Conservation (phyloP, 2,888 invertebrate genomes). For the Drosophila stalkeri region DNA sequence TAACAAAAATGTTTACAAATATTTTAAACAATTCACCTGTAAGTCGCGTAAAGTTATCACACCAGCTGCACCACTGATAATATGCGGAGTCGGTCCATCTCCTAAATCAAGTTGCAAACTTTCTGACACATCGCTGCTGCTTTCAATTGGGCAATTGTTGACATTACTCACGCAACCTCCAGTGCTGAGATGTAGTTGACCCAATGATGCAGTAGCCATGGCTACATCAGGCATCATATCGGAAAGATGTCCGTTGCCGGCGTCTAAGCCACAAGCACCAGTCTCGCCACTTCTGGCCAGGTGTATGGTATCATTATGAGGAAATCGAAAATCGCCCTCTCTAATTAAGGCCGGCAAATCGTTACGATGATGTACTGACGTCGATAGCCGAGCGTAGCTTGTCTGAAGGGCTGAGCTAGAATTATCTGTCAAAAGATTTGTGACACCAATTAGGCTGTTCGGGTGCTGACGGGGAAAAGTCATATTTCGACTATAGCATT, state of each 20-base stretch:
- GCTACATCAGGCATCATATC: slow-evolving; percentile 97
- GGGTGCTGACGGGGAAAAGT: slow-evolving; percentile 87
- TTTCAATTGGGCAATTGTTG: slow-evolving; percentile 49
- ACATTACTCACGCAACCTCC: slow-evolving; percentile 38
- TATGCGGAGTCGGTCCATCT: slow-evolving; percentile 90
- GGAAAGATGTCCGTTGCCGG: slow-evolving; percentile 89
- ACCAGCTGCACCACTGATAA: slow-evolving; percentile 76
- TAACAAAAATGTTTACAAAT: not conserved
- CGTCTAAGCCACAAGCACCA: slow-evolving; percentile 87
- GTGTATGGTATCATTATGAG: slow-evolving; percentile 76
- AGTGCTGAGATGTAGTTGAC: slow-evolving; percentile 87
- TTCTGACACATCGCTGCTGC: slow-evolving; percentile 83
- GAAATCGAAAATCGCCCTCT: slow-evolving; percentile 87
- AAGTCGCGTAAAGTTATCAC: slow-evolving; percentile 83
- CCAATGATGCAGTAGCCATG: slow-evolving; percentile 93
- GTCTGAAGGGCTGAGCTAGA: slow-evolving; percentile 71
- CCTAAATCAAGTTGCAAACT: slow-evolving; percentile 91
- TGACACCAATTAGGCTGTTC: slow-evolving; percentile 65
- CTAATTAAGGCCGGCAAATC: slow-evolving; percentile 89
- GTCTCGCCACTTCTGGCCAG: slow-evolving; percentile 87
- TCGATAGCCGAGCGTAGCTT: slow-evolving; percentile 81
- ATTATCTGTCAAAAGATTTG: slow-evolving; percentile 57
- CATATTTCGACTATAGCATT: slow-evolving; percentile 88
- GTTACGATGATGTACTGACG: slow-evolving; percentile 85
- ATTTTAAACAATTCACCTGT: slow-evolving; percentile 73